Evolutionary conservation across 2,797 vertebrate genomes (phyloP).

Genomic region (Monodelphis domestica): DNA sequence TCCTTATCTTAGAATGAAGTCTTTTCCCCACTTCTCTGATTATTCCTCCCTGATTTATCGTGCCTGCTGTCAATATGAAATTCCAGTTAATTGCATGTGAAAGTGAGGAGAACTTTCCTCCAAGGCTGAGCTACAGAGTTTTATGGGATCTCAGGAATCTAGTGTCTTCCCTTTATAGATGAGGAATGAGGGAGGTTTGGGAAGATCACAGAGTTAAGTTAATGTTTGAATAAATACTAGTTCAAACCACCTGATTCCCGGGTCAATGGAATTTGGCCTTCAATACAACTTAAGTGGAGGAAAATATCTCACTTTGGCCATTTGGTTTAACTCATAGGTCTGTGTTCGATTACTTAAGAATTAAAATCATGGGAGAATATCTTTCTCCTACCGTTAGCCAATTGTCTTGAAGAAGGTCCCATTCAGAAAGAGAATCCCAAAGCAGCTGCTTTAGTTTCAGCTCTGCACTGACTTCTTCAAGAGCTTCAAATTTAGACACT

Average conservation of each 20-base stretch:
- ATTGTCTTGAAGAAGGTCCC: conserved; percentile 85
- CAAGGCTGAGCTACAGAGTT: background rate
- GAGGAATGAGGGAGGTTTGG: background rate
- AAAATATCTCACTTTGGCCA: background rate
- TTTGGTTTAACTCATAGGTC: background rate
- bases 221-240: background rate
- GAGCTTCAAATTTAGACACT: conserved; percentile 87
- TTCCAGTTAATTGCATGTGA: background rate
- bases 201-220: background rate
- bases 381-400: conserved; percentile 87
- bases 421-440: conserved; percentile 90
- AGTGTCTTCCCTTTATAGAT: background rate
- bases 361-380: background rate
- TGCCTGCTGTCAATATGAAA: background rate
- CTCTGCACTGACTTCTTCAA: conserved; percentile 88
- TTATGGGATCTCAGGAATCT: background rate
- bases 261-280: background rate
- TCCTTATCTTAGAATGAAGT: background rate
- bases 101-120: background rate
- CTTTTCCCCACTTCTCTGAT: background rate
- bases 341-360: background rate
- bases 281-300: background rate
- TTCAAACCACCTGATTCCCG: background rate
- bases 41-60: background rate
- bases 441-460: conserved; percentile 89